These are phyloP conservation scores for Batillaria attramentaria DNA, from an alignment of 1,140 invertebrate genomes.

Conservation along the genomic window DNA sequence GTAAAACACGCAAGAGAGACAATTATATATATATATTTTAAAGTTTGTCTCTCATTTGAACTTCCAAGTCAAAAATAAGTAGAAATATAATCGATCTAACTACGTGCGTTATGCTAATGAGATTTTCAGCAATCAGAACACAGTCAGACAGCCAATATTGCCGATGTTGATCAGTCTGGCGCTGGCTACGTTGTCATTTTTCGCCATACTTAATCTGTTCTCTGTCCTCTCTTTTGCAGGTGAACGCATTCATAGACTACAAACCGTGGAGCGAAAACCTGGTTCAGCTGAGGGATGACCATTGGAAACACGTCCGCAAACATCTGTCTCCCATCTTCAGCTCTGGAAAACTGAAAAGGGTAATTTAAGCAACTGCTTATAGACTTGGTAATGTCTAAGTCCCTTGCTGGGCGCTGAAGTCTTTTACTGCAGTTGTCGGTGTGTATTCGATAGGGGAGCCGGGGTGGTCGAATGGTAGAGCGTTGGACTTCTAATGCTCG, in stretches of 20 bases:
- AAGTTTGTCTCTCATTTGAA: no score
- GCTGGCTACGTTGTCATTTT: neutral
- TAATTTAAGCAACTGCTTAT: neutral
- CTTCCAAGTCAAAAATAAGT: no score
- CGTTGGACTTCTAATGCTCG: no score
- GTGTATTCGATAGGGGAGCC: no score
- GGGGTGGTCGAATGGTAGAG: no score
- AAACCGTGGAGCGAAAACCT: slow-evolving; percentile 22
- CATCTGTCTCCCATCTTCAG: slow-evolving; percentile 76
- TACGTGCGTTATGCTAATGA: no score
- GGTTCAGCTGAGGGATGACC: slow-evolving; percentile 23
- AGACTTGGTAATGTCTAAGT: neutral
- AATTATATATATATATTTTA: no score
- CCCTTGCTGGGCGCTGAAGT: neutral
- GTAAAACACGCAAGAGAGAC: no score
- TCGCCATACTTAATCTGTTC: neutral
- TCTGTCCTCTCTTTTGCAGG: neutral
- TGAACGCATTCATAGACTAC: neutral
- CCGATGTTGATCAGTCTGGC: neutral
- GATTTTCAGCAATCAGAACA: no score
- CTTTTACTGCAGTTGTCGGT: neutral
- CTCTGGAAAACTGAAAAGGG: slow-evolving; percentile 73
- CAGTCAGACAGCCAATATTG: neutral
- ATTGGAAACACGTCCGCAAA: slow-evolving; percentile 74
- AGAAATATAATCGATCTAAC: neutral